These are phyloP conservation scores for Anseranas semipalmata DNA, from an alignment of 2,113 vertebrate species.

Conservation along the genomic window DNA sequence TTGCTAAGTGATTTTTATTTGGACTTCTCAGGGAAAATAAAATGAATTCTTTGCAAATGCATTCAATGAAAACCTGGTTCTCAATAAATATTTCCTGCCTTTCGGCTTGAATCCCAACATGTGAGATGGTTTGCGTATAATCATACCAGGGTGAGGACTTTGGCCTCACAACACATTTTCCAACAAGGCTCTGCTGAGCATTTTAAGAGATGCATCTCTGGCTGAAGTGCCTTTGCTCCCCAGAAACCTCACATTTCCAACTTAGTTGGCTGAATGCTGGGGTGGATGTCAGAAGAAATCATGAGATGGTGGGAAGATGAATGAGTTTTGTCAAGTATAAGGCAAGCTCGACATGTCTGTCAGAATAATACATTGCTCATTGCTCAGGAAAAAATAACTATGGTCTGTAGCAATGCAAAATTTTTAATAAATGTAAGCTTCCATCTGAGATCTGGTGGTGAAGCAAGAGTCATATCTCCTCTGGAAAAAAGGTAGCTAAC, in stretches of 20 bases:
- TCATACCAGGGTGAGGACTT: neutral
- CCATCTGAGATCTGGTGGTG: neutral
- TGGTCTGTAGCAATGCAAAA: neutral
- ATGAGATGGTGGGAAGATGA: neutral
- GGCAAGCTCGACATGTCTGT: neutral
- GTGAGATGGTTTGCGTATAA: neutral
- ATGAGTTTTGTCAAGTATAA: neutral
- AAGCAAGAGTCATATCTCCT: neutral
- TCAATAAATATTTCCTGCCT: neutral
- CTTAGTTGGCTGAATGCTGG: neutral
- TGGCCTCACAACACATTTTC: neutral
- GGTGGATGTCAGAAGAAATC: neutral
- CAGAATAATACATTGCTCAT: neutral
- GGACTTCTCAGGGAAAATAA: neutral
- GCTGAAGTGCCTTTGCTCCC: neutral
- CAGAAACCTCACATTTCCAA: neutral
- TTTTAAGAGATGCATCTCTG: neutral
- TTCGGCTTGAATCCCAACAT: neutral
- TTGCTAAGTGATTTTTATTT: neutral
- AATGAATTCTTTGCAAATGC: neutral
- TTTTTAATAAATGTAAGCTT: neutral
- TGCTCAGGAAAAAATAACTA: neutral
- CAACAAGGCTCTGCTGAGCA: neutral
- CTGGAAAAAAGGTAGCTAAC: neutral
- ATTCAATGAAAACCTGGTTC: neutral